Evolutionary conservation across 2,888 invertebrate species (phyloP).

Genomic region (Parthenolecanium corni): DNA sequence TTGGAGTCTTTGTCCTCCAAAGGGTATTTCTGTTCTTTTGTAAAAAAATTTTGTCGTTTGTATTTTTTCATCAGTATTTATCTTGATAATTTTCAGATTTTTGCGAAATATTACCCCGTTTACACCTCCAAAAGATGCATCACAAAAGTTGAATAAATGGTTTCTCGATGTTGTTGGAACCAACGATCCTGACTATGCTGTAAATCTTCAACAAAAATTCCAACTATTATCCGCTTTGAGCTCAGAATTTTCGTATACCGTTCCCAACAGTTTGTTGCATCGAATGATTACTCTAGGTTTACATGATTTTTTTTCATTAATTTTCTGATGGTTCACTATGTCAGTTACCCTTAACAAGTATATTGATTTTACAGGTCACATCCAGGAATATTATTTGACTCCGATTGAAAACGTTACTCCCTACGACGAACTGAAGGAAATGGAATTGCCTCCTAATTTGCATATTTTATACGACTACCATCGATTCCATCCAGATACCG

Average conservation of each 20-base stretch:
- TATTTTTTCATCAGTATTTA: background rate
- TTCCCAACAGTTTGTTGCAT: slow-evolving; percentile 74
- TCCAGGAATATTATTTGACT: slow-evolving; percentile 58
- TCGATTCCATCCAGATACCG: slow-evolving; percentile 66
- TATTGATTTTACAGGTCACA: slow-evolving; percentile 46
- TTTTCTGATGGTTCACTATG: background rate
- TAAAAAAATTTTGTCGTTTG: too few relatives aligned
- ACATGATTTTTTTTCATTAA: background rate
- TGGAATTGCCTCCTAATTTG: slow-evolving; percentile 74
- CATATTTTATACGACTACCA: slow-evolving; percentile 69
- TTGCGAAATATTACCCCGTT: slow-evolving; percentile 63
- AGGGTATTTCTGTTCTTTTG: slow-evolving; percentile 4
- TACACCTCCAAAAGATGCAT: slow-evolving; percentile 54
- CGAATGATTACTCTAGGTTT: slow-evolving; percentile 58
- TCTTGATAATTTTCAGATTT: slow-evolving; percentile 42
- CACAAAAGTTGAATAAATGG: slow-evolving; percentile 49
- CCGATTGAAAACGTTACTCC: slow-evolving; percentile 59
- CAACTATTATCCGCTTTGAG: slow-evolving; percentile 57
- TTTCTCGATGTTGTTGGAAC: slow-evolving; percentile 45
- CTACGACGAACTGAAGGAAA: slow-evolving; percentile 52
- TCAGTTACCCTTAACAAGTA: background rate
- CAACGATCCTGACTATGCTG: slow-evolving; percentile 39
- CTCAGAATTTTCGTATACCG: slow-evolving; percentile 57
- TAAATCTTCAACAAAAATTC: slow-evolving; percentile 47
- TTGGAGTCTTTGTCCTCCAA: background rate